A percentile compares a stretch with the other conserved stretches of the same genome.
These are phyloP conservation scores for Heteromurus nitidus DNA, from an alignment of 2,888 invertebrate species.

Conservation along the genomic window DNA sequence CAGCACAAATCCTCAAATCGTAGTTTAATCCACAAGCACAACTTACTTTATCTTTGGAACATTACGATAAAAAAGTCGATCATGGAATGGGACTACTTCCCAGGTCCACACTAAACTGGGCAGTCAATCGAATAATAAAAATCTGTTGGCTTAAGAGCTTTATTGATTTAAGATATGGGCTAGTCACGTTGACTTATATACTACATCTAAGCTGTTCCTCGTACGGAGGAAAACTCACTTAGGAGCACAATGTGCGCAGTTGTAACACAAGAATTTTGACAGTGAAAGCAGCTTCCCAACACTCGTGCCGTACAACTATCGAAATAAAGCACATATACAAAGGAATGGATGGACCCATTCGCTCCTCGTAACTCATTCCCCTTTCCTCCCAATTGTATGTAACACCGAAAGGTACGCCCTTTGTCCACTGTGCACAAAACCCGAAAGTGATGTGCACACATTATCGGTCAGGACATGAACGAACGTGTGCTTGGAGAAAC, in stretches of 20 bases:
- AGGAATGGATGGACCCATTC: not conserved
- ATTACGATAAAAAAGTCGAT: not conserved
- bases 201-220: not conserved
- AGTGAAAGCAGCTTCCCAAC: not conserved
- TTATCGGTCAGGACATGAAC: no score
- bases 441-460: not conserved
- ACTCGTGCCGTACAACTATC: not conserved
- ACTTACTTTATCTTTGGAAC: no score
- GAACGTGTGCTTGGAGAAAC: not conserved
- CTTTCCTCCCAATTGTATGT: not conserved
- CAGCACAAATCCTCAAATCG: no score
- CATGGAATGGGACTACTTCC: not conserved
- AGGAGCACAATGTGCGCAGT: not conserved
- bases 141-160: constrained; percentile 13
- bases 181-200: not conserved
- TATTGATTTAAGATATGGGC: constrained; percentile 6
- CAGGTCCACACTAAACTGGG: no score
- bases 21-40: not conserved
- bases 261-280: not conserved
- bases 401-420: constrained; percentile 12
- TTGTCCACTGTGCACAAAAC: not conserved
- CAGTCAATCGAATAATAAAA: constrained; percentile 13
- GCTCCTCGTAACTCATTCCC: not conserved
- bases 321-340: not conserved
- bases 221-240: not conserved